Percentiles rank a stretch among this genome's conserved stretches.
These are phyloP conservation scores for Neodiprion pinetum DNA, from an alignment of 1,140 invertebrate species.

Conservation along the genomic window DNA sequence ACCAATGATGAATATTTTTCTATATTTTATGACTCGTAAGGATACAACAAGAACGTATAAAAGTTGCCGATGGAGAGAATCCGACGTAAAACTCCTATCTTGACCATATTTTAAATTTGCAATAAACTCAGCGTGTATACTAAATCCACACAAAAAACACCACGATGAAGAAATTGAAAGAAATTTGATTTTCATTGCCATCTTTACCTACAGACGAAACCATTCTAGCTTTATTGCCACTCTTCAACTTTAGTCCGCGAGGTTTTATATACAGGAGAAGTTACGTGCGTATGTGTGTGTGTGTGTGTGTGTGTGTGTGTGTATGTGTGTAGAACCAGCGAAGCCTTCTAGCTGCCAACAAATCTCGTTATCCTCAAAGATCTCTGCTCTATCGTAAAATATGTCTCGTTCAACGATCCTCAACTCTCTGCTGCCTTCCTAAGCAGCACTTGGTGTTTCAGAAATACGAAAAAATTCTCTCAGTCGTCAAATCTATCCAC, in stretches of 20 bases:
- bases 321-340: background rate
- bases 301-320: background rate
- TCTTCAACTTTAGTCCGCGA: background rate
- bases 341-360: background rate
- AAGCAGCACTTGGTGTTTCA: background rate
- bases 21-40: no score
- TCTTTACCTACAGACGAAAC: background rate
- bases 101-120: no score
- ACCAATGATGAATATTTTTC: no score
- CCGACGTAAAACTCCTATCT: no score
- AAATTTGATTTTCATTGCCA: background rate
- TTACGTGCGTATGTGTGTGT: no score
- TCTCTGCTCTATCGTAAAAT: background rate
- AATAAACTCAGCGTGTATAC: no score
- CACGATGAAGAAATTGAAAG: background rate
- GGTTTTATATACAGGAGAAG: no score
- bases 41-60: no score
- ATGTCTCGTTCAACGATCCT: background rate
- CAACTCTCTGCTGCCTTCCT: background rate
- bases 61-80: no score
- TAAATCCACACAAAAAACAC: no score
- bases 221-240: background rate
- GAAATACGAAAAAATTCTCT: background rate
- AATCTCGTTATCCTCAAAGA: constrained; percentile 5
- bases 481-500: background rate